These are phyloP conservation scores for Cryptophagus acutangulus DNA, from an alignment of 2,888 invertebrate species.

Conservation along the genomic window DNA sequence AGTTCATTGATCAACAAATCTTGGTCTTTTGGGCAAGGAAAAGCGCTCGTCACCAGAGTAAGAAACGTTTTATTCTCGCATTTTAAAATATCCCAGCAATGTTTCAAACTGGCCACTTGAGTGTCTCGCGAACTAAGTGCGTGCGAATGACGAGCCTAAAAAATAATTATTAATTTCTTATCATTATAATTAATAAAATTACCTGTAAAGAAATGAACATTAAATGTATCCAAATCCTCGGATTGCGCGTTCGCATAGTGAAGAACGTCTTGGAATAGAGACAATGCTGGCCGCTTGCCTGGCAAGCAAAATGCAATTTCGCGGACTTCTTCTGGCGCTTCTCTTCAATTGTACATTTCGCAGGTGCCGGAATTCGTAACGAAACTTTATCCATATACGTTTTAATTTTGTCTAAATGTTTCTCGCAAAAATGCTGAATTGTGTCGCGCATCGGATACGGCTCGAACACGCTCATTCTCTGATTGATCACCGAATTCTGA, in stretches of 20 bases:
- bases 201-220: slow-evolving; percentile 89
- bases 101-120: slow-evolving; percentile 77
- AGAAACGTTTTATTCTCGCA: slow-evolving; percentile 85
- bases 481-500: slow-evolving; percentile 41
- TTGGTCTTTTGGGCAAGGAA: slow-evolving; percentile 88
- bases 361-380: slow-evolving; percentile 80
- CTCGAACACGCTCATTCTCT: slow-evolving; percentile 79
- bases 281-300: slow-evolving; percentile 77
- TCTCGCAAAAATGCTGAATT: slow-evolving; percentile 94
- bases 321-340: slow-evolving; percentile 79
- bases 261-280: slow-evolving; percentile 77
- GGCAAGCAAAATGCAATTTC: slow-evolving; percentile 85
- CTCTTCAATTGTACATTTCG: slow-evolving; percentile 92
- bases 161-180: slow-evolving; percentile 9
- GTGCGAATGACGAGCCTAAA: slow-evolving; percentile 57
- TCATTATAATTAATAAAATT: slow-evolving; percentile 42
- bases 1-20: slow-evolving; percentile 81
- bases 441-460: slow-evolving; percentile 89
- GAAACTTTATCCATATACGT: slow-evolving; percentile 85
- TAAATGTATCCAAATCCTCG: slow-evolving; percentile 89
- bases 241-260: slow-evolving; percentile 73
- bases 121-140: slow-evolving; percentile 77
- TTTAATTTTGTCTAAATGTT: slow-evolving; percentile 87
- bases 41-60: slow-evolving; percentile 89
- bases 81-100: slow-evolving; percentile 93